A percentile compares a stretch with the other conserved stretches of the same genome.
phyloP scores from a whole-genome alignment of 2,888 invertebrate genomes.

The Ferrisia virgata region DNA sequence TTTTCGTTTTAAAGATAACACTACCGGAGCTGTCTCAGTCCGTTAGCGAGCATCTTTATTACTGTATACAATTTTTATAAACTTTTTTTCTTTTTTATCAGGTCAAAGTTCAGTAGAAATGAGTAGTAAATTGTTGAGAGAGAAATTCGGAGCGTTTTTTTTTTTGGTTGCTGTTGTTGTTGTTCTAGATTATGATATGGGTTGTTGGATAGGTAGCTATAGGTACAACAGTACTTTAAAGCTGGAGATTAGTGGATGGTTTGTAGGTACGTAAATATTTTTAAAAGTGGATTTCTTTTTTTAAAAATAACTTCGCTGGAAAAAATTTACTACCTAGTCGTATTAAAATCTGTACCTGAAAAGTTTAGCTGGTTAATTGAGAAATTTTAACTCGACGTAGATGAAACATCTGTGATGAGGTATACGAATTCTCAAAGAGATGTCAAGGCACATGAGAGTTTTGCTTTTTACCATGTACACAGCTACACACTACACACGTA shows the following conservation, averaged over 20 bases:
- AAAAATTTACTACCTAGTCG: background rate
- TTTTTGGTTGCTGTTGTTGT: too few relatives aligned
- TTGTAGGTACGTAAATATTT: background rate
- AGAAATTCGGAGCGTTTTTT: background rate
- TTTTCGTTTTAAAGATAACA: background rate
- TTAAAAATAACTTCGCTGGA: too few relatives aligned
- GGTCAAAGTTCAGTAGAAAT: background rate
- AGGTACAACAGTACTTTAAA: too few relatives aligned
- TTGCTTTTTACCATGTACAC: background rate
- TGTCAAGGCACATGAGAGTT: background rate
- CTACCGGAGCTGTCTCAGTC: background rate
- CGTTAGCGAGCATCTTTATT: background rate
- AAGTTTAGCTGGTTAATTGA: background rate
- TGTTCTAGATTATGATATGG: background rate
- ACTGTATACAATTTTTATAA: background rate
- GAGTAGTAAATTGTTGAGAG: background rate
- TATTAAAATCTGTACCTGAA: background rate
- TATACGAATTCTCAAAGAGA: background rate
- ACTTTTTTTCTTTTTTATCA: constrained; percentile 2
- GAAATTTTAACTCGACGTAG: background rate
- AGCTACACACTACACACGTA: too few relatives aligned
- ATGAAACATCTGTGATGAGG: background rate
- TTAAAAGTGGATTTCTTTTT: background rate
- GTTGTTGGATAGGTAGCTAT: too few relatives aligned
- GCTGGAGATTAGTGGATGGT: background rate